Conservation (phyloP, 2,888 invertebrate species). For the Cistogaster globosa region DNA sequence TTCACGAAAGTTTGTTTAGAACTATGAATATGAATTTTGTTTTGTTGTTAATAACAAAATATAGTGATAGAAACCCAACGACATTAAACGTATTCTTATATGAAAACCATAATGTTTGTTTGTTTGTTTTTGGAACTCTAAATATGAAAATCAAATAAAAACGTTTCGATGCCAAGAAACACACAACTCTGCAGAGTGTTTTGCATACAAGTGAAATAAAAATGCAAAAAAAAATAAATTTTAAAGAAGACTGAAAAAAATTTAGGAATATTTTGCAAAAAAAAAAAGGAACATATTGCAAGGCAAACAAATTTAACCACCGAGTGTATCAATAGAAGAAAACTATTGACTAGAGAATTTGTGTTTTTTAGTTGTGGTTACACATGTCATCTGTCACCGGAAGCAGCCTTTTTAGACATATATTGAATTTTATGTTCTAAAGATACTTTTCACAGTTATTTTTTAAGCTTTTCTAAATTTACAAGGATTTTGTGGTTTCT, state of each 20-base stretch:
- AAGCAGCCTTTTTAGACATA: constrained; percentile 72
- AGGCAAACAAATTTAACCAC: constrained; percentile 66
- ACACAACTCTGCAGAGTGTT: constrained; percentile 5
- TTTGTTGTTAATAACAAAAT: too few relatives aligned
- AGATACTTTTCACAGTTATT: constrained; percentile 7
- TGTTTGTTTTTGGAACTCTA: background rate
- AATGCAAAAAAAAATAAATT: too few relatives aligned
- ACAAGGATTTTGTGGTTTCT: constrained; percentile 51
- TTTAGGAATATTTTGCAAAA: constrained; percentile 15
- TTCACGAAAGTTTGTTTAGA: too few relatives aligned
- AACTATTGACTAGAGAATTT: constrained; percentile 69
- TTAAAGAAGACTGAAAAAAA: constrained; percentile 25
- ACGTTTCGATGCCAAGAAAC: constrained; percentile 60
- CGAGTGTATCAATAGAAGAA: constrained; percentile 66
- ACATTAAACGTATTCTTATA: too few relatives aligned
- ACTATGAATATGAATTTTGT: too few relatives aligned
- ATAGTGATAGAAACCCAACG: too few relatives aligned
- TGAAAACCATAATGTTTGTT: too few relatives aligned
- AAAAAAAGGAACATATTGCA: constrained; percentile 50
- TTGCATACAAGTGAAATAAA: constrained; percentile 35
- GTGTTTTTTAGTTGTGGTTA: constrained; percentile 69
- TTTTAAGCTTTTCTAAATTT: constrained; percentile 2
- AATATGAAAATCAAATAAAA: constrained; percentile 48
- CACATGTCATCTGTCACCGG: constrained; percentile 72
- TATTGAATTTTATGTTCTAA: constrained; percentile 70